Percentiles rank a stretch among this genome's conserved stretches.
Conservation (phyloP, 2,888 invertebrate species). For the Dryocosmus kuriphilus region DNA sequence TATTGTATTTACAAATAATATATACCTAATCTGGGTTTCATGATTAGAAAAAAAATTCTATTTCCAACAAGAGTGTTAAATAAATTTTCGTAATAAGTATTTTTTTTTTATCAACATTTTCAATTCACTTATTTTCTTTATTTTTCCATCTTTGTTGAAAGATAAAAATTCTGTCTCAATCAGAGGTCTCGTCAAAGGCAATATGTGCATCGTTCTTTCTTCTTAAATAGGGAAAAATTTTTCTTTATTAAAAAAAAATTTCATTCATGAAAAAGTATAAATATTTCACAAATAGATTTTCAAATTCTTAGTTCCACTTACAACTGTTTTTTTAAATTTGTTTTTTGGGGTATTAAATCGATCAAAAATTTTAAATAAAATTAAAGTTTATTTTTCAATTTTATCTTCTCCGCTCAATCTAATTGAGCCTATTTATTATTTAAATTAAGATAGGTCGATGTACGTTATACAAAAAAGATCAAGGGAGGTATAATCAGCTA, state of each 20-base stretch:
- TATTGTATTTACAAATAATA: too few species aligned
- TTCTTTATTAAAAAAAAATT: background rate
- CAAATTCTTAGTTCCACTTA: too few species aligned
- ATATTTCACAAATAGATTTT: too few species aligned
- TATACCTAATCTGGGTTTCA: background rate
- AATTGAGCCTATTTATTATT: background rate
- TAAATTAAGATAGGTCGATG: slow-evolving; percentile 1
- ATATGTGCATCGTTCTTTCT: background rate
- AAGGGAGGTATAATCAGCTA: slow-evolving; percentile 45
- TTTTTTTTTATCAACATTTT: background rate
- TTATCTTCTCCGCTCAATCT: too few species aligned
- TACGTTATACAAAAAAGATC: background rate
- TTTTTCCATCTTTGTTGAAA: background rate
- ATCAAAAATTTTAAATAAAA: too few species aligned
- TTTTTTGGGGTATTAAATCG: too few species aligned
- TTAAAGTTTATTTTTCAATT: too few species aligned
- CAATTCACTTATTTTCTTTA: background rate
- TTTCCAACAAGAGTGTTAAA: background rate
- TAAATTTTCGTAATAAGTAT: background rate
- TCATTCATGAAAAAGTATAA: too few species aligned
- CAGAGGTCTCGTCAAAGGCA: background rate
- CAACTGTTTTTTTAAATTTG: too few species aligned
- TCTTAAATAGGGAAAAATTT: background rate
- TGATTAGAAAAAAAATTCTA: background rate
- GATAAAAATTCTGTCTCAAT: background rate